These are phyloP conservation scores for Tachina fera DNA, from an alignment of 2,888 invertebrate species.

Conservation along the genomic window DNA sequence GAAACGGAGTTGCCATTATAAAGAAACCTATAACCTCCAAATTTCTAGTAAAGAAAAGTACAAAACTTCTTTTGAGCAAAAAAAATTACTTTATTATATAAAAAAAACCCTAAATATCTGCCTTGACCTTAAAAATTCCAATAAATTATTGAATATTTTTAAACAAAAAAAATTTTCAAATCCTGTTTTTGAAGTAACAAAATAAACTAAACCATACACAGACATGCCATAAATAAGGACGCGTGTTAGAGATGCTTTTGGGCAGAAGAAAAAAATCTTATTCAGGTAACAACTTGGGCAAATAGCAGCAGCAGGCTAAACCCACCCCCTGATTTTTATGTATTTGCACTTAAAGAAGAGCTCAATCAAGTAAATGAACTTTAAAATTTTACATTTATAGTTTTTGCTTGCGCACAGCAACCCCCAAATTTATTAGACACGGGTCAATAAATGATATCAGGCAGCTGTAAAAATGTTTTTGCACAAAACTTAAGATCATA, in stretches of 20 bases:
- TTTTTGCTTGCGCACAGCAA: conserved; percentile 12
- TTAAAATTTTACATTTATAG: conserved; percentile 5
- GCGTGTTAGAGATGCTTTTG: conserved; percentile 50
- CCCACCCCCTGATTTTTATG: conserved; percentile 52
- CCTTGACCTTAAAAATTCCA: conserved; percentile 18
- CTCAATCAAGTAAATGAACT: conserved; percentile 18
- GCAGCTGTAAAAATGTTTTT: conserved; percentile 57
- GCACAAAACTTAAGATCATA: conserved; percentile 45
- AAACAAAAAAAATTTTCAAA: conserved; percentile 29
- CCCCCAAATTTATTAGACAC: conserved; percentile 60
- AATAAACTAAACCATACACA: background rate
- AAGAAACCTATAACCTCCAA: background rate
- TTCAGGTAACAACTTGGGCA: conserved; percentile 49
- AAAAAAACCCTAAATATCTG: conserved; percentile 52
- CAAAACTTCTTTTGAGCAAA: conserved; percentile 37
- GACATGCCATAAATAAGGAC: conserved; percentile 48
- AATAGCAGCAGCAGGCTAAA: conserved; percentile 2
- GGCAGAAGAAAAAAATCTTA: conserved; percentile 9
- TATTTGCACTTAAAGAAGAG: conserved; percentile 9
- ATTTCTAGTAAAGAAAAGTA: conserved; percentile 45
- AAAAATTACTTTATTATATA: background rate
- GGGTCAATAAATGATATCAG: conserved; percentile 47
- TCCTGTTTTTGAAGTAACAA: conserved; percentile 50
- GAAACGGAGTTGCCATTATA: conserved; percentile 46
- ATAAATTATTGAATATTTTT: conserved; percentile 31